These are phyloP conservation scores for Tupaia tana DNA, from an alignment of 2,113 vertebrate species.

Conservation along the genomic window DNA sequence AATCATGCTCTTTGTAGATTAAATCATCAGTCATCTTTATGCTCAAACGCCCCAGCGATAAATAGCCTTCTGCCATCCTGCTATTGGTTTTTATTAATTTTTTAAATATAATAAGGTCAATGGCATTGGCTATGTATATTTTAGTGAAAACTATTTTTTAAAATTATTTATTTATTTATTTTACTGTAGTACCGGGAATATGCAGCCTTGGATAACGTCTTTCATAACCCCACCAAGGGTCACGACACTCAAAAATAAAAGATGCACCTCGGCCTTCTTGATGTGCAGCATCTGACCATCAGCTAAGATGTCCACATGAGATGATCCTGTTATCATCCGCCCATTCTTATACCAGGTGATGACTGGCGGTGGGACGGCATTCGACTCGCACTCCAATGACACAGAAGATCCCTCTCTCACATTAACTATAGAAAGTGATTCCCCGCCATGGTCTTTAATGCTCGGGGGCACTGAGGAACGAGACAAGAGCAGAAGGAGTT, in stretches of 20 bases:
- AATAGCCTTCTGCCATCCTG: conserved; percentile 24
- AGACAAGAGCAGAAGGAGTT: conserved; percentile 54
- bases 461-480: conserved; percentile 93
- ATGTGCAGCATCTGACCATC: conserved; percentile 91
- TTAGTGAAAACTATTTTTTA: background rate
- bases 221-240: background rate
- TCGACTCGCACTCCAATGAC: conserved; percentile 92
- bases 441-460: conserved; percentile 90
- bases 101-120: background rate
- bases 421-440: conserved; percentile 89
- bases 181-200: background rate
- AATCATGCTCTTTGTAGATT: conserved; percentile 63
- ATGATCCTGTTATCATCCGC: conserved; percentile 86
- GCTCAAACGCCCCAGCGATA: conserved; percentile 51
- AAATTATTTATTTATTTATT: no score
- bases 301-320: conserved; percentile 85
- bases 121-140: background rate
- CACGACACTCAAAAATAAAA: conserved; percentile 15
- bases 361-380: conserved; percentile 94
- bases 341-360: conserved; percentile 97
- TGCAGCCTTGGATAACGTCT: background rate
- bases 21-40: conserved; percentile 76
- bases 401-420: conserved; percentile 88
- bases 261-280: conserved; percentile 91
- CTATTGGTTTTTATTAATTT: background rate